These are phyloP conservation scores for Amiota communis DNA, from an alignment of 2,888 invertebrate genomes.

Conservation along the genomic window DNA sequence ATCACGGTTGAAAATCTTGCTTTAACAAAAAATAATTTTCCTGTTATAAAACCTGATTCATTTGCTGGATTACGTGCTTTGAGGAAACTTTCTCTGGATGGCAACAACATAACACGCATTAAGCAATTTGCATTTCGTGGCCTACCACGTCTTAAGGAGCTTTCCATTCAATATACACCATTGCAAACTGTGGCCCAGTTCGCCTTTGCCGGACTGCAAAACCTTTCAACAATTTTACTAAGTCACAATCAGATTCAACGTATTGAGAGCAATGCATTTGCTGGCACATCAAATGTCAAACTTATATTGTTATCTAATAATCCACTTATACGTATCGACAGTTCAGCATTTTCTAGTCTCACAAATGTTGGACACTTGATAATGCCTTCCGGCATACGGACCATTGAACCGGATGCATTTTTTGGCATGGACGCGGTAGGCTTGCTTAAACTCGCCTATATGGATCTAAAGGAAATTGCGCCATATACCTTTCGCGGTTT, in stretches of 20 bases:
- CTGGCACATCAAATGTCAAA: constrained; percentile 88
- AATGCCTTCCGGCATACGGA: constrained; percentile 85
- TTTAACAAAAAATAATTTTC: constrained; percentile 88
- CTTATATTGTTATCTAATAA: constrained; percentile 88
- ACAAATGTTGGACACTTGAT: constrained; percentile 88
- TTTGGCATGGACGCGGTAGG: constrained; percentile 88
- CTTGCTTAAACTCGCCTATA: constrained; percentile 85
- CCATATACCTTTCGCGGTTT: constrained; percentile 85
- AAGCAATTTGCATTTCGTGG: constrained; percentile 91
- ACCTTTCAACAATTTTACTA: constrained; percentile 82
- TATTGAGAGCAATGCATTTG: constrained; percentile 86
- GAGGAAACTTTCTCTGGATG: constrained; percentile 87
- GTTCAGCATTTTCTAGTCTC: constrained; percentile 88
- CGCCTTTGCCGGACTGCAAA: constrained; percentile 88
- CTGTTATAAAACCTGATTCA: constrained; percentile 86
- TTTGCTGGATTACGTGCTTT: constrained; percentile 86
- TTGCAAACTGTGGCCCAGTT: constrained; percentile 86
- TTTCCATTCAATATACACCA: constrained; percentile 90
- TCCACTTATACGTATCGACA: constrained; percentile 85
- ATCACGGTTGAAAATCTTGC: constrained; percentile 87
- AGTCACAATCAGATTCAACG: constrained; percentile 82
- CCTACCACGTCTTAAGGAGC: constrained; percentile 82
- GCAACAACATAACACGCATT: constrained; percentile 88
- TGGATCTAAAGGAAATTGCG: constrained; percentile 83
- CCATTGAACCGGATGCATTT: constrained; percentile 86